Evolutionary conservation across 2,113 vertebrate genomes (phyloP), one percentile per base, ranked within the genome.

Genomic region (Alouatta palliata): DNA sequence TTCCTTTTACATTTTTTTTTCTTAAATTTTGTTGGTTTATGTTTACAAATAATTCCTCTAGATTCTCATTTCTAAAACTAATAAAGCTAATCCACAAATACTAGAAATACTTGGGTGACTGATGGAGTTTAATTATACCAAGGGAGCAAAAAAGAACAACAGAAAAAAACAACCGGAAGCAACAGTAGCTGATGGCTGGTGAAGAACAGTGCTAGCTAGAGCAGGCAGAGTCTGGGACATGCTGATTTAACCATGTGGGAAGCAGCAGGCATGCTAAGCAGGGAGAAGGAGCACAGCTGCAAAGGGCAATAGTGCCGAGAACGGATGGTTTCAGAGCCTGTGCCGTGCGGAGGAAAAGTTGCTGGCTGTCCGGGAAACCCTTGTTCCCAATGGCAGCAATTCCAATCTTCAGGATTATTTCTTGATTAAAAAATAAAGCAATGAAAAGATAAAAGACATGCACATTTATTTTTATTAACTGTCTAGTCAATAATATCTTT

Each of bases 91-190:
- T 64, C 91, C 66, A 49, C 58, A 92, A 79, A 61, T 35, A 54
- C 27, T 54, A 13, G 61, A 80, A 90, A 54, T 52, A 43, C 27
- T 80, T 92, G 40, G 37, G 21, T 94, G 94, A 90, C 47, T 89
- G 56, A 84, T 95, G 75, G 37, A 32, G 43, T 92, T 95, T 96
- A 90, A 96, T 96, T 80, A 86, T 14, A 75, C 43, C 49, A 86
- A 12, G 25, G 40, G 30, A 70, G 30, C 6, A 37, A 49, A 85
- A 64, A 40, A 5, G 7, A 32, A 43, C 40, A 43, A 43, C 40
- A 43, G n/a, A 43, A 43, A 19, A 11, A 90, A 17, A 25, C 11
- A 85, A 76, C 80, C 6, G 25, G 43, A 54, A 93, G 54, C n/a
- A 23, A 40, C 32, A 75, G 56, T 47, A 27, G 80, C 21, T n/a